These are phyloP conservation scores for Danionella cerebrum DNA, from an alignment of 2,113 vertebrate genomes.

Conservation along the genomic window DNA sequence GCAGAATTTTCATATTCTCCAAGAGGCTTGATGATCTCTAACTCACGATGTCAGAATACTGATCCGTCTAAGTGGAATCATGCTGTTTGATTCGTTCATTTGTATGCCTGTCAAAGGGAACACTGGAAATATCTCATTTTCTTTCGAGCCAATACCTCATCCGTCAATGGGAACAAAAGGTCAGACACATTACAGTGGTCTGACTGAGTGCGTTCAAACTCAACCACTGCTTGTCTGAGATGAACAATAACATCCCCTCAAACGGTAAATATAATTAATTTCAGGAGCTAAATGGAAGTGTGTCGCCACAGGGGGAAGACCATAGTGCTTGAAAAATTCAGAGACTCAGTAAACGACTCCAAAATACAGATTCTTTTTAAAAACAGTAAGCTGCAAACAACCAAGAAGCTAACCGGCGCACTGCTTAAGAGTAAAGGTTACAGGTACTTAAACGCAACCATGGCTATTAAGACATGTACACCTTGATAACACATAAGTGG, in stretches of 20 bases:
- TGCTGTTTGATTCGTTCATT: slow-evolving; percentile 38
- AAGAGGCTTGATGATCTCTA: slow-evolving; percentile 30
- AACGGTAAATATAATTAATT: slow-evolving; percentile 28
- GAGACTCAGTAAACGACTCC: neutral
- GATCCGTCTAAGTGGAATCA: slow-evolving; percentile 31
- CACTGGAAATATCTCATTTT: slow-evolving; percentile 41
- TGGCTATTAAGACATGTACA: no score
- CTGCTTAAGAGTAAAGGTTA: no score
- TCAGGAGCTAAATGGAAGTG: neutral
- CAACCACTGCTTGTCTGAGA: slow-evolving; percentile 22
- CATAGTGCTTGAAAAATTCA: neutral
- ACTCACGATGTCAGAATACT: slow-evolving; percentile 11
- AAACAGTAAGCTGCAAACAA: no score
- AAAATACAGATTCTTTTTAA: neutral
- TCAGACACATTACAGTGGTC: slow-evolving; percentile 40
- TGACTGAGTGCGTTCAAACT: slow-evolving; percentile 23
- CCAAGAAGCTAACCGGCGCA: no score
- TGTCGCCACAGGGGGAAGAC: neutral
- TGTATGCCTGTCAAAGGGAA: slow-evolving; percentile 39
- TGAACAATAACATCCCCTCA: slow-evolving; percentile 23
- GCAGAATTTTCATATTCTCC: slow-evolving; percentile 12
- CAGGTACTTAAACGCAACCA: no score
- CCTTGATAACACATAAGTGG: no score
- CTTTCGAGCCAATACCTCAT: slow-evolving; percentile 39
- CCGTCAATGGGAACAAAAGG: slow-evolving; percentile 42